A percentile compares a stretch with the other conserved stretches of the same genome.
Conservation (phyloP, 1,140 invertebrate species). For the Trichogramma pretiosum region DNA sequence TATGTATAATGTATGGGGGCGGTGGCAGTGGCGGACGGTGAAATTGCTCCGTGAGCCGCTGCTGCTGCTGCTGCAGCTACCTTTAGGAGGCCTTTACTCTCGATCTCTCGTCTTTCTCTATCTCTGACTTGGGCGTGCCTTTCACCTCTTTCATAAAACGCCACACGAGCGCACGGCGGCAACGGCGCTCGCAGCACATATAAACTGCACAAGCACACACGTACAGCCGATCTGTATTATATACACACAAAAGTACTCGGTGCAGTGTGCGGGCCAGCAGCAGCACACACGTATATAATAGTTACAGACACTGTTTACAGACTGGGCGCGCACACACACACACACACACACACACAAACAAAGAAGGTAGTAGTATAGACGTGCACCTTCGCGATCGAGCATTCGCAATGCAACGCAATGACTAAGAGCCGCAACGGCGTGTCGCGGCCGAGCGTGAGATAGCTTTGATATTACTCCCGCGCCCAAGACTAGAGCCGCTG, state of each 20-base stretch:
- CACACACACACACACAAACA: background rate
- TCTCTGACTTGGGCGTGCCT: conserved; percentile 22
- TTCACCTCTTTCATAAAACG: conserved; percentile 28
- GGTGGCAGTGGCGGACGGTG: conserved; percentile 14
- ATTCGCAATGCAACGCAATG: too few species aligned
- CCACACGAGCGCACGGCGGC: conserved; percentile 4
- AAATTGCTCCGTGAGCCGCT: conserved; percentile 5
- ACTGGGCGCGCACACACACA: background rate
- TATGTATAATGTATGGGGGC: conserved; percentile 10
- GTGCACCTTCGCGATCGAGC: too few species aligned
- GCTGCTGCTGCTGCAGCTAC: too few species aligned
- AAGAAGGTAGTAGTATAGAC: too few species aligned
- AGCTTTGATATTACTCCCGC: too few species aligned
- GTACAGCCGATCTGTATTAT: too few species aligned
- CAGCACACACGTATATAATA: too few species aligned
- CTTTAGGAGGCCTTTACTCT: conserved; percentile 4
- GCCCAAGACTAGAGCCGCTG: background rate
- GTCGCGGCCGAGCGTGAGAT: background rate
- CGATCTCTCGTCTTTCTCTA: too few species aligned
- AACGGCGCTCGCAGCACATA: conserved; percentile 6
- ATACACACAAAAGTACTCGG: too few species aligned
- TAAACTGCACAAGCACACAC: background rate
- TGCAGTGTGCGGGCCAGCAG: too few species aligned
- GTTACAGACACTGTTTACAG: background rate
- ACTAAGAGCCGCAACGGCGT: background rate